A percentile compares a stretch with the other conserved stretches of the same genome.
Evolutionary conservation across 2,113 vertebrate species (phyloP).

Genomic region (Antechinus flavipes): DNA sequence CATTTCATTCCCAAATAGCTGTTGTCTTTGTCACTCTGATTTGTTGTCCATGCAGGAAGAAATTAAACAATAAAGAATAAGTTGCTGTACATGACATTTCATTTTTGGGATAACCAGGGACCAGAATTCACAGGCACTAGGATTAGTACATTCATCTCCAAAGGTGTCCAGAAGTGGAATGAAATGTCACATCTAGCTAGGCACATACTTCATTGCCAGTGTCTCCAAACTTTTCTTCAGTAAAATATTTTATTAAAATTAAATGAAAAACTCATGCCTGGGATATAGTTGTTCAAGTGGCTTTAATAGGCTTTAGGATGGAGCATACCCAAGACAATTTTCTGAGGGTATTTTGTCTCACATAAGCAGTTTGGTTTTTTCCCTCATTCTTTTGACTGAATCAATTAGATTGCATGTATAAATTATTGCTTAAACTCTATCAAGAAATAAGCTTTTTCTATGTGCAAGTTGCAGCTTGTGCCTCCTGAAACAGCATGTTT

Average conservation of each 20-base stretch:
- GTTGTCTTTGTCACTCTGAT: constrained; percentile 77
- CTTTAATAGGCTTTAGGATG: constrained; percentile 19
- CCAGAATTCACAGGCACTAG: constrained; percentile 43
- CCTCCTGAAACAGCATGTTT: constrained; percentile 21
- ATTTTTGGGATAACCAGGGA: constrained; percentile 70
- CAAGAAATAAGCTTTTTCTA: constrained; percentile 44
- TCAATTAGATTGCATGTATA: constrained; percentile 57
- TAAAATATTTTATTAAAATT: constrained; percentile 70
- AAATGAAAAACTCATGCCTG: constrained; percentile 61
- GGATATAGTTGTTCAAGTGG: constrained; percentile 24
- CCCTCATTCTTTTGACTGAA: constrained; percentile 49
- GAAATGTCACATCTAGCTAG: constrained; percentile 67
- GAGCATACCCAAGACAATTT: not conserved
- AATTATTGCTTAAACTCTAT: constrained; percentile 52
- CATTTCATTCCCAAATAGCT: constrained; percentile 59
- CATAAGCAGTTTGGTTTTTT: constrained; percentile 8
- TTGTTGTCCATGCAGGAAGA: constrained; percentile 60
- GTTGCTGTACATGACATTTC: constrained; percentile 72
- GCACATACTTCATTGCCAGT: constrained; percentile 55
- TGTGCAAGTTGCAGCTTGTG: not conserved
- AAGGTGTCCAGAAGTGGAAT: constrained; percentile 68
- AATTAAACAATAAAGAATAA: constrained; percentile 82
- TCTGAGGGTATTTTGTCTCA: constrained; percentile 36
- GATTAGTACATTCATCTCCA: constrained; percentile 62
- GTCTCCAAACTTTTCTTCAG: constrained; percentile 51